Percentiles rank a stretch among this genome's conserved stretches.
phyloP scores from a whole-genome alignment of 2,888 invertebrate genomes.

The Rotaria magnacalcarata region DNA sequence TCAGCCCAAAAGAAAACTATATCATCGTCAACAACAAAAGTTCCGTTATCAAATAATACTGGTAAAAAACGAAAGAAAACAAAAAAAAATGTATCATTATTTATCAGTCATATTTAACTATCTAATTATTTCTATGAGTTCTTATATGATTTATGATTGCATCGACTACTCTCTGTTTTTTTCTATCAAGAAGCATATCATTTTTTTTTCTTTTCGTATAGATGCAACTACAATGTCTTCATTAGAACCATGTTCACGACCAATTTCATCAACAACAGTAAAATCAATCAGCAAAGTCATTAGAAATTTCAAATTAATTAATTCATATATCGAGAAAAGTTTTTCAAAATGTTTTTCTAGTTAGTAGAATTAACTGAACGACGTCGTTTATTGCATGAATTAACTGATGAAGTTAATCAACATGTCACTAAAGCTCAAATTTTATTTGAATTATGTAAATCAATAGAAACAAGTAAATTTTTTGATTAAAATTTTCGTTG shows the following conservation, averaged over 20 bases:
- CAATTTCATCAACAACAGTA: background rate
- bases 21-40: background rate
- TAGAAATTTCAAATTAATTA: too few relatives aligned
- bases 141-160: background rate
- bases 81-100: background rate
- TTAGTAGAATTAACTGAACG: background rate
- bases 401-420: slow-evolving; percentile 14
- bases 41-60: slow-evolving; percentile 18
- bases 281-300: background rate
- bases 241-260: background rate
- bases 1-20: background rate
- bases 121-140: background rate
- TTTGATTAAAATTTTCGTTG: background rate
- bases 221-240: background rate
- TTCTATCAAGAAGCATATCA: too few relatives aligned
- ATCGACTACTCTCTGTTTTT: background rate
- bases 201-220: background rate
- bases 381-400: slow-evolving; percentile 21
- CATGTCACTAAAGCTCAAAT: slow-evolving; percentile 28
- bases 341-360: background rate
- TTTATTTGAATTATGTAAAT: slow-evolving; percentile 4
- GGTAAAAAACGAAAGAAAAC: background rate
- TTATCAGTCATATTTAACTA: background rate
- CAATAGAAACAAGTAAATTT: background rate
- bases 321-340: background rate